Evolutionary conservation across 2,113 vertebrate genomes (phyloP), one percentile per base, ranked within the genome.

Genomic region (Scopus umbretta): DNA sequence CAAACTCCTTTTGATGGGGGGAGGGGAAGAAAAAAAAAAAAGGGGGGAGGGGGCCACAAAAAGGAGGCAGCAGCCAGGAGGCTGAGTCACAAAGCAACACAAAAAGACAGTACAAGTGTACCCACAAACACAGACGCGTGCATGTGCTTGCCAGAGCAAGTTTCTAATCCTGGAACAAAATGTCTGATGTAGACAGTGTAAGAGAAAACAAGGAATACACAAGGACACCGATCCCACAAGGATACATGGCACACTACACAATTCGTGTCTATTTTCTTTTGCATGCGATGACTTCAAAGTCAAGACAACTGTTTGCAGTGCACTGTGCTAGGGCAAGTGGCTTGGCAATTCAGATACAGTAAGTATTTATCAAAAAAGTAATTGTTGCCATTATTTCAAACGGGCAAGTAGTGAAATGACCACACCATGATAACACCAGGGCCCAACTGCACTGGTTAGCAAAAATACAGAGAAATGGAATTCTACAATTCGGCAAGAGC

Each of bases 51-150:
- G n/a, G n/a, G n/a, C n/a, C 40, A 93, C 19, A 86, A 71, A 62
- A 42, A 83, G 30, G n/a, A 81, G 68, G 68, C 55, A 80, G 82
- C 34, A 92, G 45, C 58, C 75, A 80, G 63, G 36, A 82, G 65
- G 88, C 10, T 40, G 61, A 83, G 59, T 56, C 88, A 74, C 75
- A 82, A 65, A 81, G 40, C 80, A 65, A 86, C 52, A 92, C 72
- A 75, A 17, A 47, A 13, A n/a, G 43, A 81, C 86, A 62, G 68
- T 15, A 62, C 29, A 38, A 38, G 65, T 8, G 27, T 32, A 70
- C 13, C 40, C 53, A 73, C 55, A 49, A 26, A 78, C 1, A 1
- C 3, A 52, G 22, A 73, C 0, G 0, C 2, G 13, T 38, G 34
- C 61, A 40, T 4, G 58, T 26, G 42, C 71, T 50, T 27, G 21